Conservation (phyloP, 2,113 vertebrate genomes). For the Microtus montanus region DNA sequence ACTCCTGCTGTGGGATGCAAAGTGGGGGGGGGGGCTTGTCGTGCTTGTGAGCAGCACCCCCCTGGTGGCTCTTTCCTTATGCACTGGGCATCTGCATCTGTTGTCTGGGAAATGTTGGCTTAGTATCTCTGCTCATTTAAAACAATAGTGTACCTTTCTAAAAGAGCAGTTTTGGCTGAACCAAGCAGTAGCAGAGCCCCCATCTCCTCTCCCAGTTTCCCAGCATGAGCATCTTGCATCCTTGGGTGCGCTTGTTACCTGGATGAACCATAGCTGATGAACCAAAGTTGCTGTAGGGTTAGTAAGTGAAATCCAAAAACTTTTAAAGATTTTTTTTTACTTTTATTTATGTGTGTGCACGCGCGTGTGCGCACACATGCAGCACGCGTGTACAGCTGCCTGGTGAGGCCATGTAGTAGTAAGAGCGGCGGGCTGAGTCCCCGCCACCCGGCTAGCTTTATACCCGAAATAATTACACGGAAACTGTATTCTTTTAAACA, state of each 20-base stretch:
- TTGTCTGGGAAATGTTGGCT: neutral
- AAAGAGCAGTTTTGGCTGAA: neutral
- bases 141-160: neutral
- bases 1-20: neutral
- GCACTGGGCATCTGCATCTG: neutral
- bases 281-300: neutral
- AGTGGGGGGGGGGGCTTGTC: neutral
- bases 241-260: neutral
- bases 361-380: too few species aligned
- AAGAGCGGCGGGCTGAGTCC: too few species aligned
- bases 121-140: neutral
- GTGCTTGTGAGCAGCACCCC: neutral
- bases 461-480: too few species aligned
- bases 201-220: neutral
- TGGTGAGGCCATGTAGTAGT: too few species aligned
- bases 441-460: too few species aligned
- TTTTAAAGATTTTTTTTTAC: neutral
- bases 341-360: neutral
- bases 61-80: neutral
- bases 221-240: neutral
- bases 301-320: neutral
- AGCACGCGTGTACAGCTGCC: neutral
- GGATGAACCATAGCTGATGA: neutral
- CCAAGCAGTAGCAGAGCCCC: neutral
- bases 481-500: too few species aligned